Base-by-base conservation (phyloP, 2,888 invertebrate genomes). In the Dynastes tityus region DNA sequence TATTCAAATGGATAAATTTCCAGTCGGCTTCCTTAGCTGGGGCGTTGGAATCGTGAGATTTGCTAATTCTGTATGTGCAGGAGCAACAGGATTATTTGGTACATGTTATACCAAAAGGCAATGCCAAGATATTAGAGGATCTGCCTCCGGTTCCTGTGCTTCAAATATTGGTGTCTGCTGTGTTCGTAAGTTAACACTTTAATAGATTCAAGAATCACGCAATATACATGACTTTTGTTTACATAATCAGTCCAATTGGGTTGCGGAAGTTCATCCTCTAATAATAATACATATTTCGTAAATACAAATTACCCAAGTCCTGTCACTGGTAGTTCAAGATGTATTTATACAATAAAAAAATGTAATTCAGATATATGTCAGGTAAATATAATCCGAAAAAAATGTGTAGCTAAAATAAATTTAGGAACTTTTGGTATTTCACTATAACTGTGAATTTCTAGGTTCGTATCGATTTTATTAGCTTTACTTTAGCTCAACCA, bases 241-340 rank as follows among this genome's bases (percentile, higher is more conserved):
- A 4, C 16, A 63, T 0, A 40, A 87, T 51, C 85, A 96, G 96
- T 95, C 84, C 91, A 93, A 82, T 91, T 92, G 83, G 90, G 92
- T 0, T 96, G 96, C 82, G 95, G 95, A 1, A 88, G 90, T 0
- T 78, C 80, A 9, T 93, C 94, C 0, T 91, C 91, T 71, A 91
- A 92, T 65, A 96, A 96, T 86, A 95, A 95, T 84, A 96, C 96
- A 0, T 96, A 96, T 85, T 96, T 96, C 87, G 92, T 92, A 9
- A 96, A 94, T 86, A 93, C 94, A 0, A 92, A 92, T 5, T 96
- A 94, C 88, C 96, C 96, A 0, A 90, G 91, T 0, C 91, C 93
- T 0, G 94, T 92, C 84, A 88, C 91, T 1, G 95, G 94, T 0
- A 94, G 94, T 0, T 90, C 91, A 63, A 90, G 92, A 4, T 96